Base-by-base conservation (phyloP, 2,888 invertebrate species). In the Aethes cnicana region DNA sequence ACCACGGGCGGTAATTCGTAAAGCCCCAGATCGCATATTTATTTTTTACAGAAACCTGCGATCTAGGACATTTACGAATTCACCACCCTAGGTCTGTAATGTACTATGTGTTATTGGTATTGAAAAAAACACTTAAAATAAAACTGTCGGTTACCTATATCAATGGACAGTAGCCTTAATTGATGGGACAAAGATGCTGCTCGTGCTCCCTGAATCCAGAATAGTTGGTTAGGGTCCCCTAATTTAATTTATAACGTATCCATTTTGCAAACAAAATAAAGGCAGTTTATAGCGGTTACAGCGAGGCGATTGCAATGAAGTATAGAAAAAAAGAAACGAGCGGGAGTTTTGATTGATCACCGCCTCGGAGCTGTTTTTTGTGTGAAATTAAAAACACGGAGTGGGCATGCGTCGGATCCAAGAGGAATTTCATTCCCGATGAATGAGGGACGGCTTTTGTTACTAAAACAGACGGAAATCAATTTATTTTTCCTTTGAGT, bases 301-400 rank as follows among this genome's bases (percentile, higher is more conserved):
- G 77, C 77, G 72, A 74, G 74, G 75, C 84, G 80, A 86, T 78
- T 83, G 86, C 84, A 82, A 79, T 81, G 78, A 78, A 81, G 81
- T 81, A 77, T 79, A 81, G 79, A 81, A 82, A 84, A 80, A 73
- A 81, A 74, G 71, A 74, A 84, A 69, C 72, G 72, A 74, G 72
- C 81, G 72, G 75, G 77, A 77, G 77, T 81, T 86, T 84, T 89
- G 89, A 89, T 89, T 89, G 89, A 89, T 89, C 88, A 89, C 89
- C 88, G 74, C 78, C 74, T 80, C 78, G 62, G 66, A 77, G 77
- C 75, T 64, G 77, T 79, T 89, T 84, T 87, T 89, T 88, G 83
- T 84, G 81, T 83, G 82, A 84, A 88, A 89, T 89, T 89, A 89
- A 87, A 88, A 87, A 86, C 81, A 72, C 74, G 81, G 71, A 79